Evolutionary conservation across 2,113 vertebrate species (phyloP).

Genomic region (Eulacestoma nigropectus): DNA sequence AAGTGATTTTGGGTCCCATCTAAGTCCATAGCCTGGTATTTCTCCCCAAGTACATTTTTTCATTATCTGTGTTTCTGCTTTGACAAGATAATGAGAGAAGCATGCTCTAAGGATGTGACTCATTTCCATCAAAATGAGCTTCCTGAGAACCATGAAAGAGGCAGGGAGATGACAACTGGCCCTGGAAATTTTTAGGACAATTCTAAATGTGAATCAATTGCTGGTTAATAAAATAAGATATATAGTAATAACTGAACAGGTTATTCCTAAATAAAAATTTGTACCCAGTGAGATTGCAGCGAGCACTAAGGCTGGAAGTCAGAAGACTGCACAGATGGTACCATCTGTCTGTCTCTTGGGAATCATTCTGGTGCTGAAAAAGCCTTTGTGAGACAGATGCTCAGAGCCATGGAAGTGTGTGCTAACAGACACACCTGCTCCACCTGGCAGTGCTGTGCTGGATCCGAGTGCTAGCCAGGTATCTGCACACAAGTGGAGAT

Average conservation of each 20-base stretch:
- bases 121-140: background rate
- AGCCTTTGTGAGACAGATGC: background rate
- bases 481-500: too few relatives aligned
- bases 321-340: background rate
- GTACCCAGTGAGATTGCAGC: background rate
- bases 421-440: background rate
- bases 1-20: background rate
- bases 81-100: background rate
- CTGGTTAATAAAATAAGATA: background rate
- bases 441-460: background rate
- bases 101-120: constrained; percentile 2
- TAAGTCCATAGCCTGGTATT: background rate
- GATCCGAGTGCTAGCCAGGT: background rate
- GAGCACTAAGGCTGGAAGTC: background rate
- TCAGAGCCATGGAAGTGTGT: background rate
- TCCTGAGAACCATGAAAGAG: background rate
- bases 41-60: background rate
- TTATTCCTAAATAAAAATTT: background rate
- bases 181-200: background rate
- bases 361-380: background rate
- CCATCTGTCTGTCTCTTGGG: background rate
- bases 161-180: background rate
- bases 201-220: background rate
- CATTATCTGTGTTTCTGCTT: background rate
- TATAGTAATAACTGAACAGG: background rate